A percentile compares a stretch with the other conserved stretches of the same genome.
phyloP scores from a whole-genome alignment of 2,113 vertebrate species.

The Sprattus sprattus region DNA sequence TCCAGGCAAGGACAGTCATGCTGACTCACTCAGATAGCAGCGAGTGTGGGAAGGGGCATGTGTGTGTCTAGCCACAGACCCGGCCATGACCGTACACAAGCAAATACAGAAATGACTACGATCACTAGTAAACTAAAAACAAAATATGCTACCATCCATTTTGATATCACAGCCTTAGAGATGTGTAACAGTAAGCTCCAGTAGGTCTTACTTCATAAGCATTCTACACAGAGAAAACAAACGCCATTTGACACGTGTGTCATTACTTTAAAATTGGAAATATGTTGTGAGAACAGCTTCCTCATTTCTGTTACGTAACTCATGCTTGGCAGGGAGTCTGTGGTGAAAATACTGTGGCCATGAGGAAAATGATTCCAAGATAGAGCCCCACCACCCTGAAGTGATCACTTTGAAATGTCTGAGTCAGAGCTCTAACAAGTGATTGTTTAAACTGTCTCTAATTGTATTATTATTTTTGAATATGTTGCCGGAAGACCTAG shows the following conservation, averaged over 20 bases:
- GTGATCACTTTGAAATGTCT: neutral
- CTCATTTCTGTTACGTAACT: neutral
- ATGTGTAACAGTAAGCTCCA: neutral
- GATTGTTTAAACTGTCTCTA: neutral
- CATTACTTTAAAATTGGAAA: neutral
- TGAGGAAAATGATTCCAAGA: neutral
- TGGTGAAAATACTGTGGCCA: neutral
- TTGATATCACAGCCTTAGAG: neutral
- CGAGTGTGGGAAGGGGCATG: neutral
- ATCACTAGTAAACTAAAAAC: neutral
- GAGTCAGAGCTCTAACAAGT: neutral
- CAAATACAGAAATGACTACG: neutral
- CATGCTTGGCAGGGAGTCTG: too few species aligned
- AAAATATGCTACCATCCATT: neutral
- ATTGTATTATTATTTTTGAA: too few species aligned
- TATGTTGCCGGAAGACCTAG: too few species aligned
- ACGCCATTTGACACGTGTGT: neutral
- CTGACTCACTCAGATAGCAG: neutral
- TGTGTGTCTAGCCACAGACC: neutral
- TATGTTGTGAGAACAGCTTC: neutral
- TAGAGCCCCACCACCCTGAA: neutral
- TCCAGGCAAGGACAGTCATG: constrained; percentile 15
- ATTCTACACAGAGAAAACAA: neutral
- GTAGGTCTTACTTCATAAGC: neutral
- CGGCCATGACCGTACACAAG: neutral